Percentiles rank a stretch among this genome's conserved stretches.
phyloP scores from a whole-genome alignment of 2,113 vertebrate genomes.

The Benthochromis sp. region DNA sequence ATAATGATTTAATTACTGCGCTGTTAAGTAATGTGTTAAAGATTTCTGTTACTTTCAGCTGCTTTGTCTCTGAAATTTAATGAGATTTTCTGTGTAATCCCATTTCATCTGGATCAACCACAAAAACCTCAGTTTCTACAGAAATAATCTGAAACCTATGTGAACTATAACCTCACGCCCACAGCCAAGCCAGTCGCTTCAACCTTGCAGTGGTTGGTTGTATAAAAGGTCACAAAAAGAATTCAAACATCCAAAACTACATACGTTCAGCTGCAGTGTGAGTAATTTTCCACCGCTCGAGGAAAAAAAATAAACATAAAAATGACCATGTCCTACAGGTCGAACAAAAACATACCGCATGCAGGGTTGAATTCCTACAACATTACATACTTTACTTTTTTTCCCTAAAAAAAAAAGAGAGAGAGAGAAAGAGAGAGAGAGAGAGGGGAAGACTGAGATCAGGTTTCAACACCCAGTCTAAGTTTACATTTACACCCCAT shows the following conservation, averaged over 20 bases:
- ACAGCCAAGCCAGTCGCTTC: neutral
- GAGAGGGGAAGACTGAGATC: neutral
- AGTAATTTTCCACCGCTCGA: neutral
- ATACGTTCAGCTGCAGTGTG: neutral
- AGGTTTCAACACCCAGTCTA: slow-evolving; percentile 12
- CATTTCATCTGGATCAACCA: neutral
- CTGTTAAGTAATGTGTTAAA: neutral
- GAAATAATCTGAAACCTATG: neutral
- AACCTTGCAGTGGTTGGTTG: neutral
- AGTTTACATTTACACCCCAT: slow-evolving; percentile 7
- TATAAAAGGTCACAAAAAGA: slow-evolving; percentile 34
- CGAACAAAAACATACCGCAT: neutral
- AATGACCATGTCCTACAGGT: neutral
- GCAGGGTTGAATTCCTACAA: neutral
- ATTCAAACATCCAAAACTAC: slow-evolving; percentile 28
- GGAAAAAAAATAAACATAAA: neutral
- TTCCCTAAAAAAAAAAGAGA: neutral
- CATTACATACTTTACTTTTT: neutral
- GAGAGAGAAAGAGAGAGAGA: neutral
- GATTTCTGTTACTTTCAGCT: neutral
- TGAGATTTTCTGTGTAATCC: neutral
- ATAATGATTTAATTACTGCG: neutral
- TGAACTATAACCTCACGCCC: neutral
- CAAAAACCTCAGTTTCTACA: neutral
- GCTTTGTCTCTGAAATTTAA: neutral